Conservation (phyloP, 2,888 invertebrate species). For the Candidula unifasciata region DNA sequence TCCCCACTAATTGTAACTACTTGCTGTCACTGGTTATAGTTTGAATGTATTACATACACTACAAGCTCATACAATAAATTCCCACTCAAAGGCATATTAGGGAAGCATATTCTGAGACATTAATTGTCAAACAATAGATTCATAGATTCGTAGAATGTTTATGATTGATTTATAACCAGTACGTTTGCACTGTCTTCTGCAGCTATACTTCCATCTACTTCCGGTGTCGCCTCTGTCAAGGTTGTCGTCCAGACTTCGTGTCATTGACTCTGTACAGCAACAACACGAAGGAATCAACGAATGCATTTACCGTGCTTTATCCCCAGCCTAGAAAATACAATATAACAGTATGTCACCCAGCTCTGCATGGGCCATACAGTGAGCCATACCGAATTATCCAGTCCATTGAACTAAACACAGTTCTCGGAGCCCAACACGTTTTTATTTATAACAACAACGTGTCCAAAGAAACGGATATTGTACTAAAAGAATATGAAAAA, state of each 20-base stretch:
- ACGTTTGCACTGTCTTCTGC: conserved; percentile 7
- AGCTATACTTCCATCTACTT: not conserved
- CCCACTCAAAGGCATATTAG: too few species aligned
- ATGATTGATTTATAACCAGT: not conserved
- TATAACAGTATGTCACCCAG: conserved; percentile 28
- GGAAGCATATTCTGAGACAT: too few species aligned
- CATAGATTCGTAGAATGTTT: too few species aligned
- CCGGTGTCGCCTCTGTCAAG: not conserved
- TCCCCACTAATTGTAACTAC: too few species aligned
- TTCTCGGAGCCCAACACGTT: conserved; percentile 9
- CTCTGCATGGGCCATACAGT: not conserved
- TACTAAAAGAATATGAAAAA: conserved; percentile 16
- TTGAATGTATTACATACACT: too few species aligned
- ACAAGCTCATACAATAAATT: too few species aligned
- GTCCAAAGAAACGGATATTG: not conserved
- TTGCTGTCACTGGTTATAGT: too few species aligned
- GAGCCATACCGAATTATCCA: not conserved
- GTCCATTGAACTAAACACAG: conserved; percentile 30
- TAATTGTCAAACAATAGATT: too few species aligned
- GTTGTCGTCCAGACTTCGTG: conserved; percentile 10
- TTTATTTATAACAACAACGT: conserved; percentile 37
- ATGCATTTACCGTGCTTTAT: not conserved
- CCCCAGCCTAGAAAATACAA: not conserved
- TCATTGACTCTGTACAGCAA: not conserved
- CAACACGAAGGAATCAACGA: not conserved